A percentile compares a stretch with the other conserved stretches of the same genome.
phyloP scores from a whole-genome alignment of 2,888 invertebrate genomes.

The Heliconius sara region DNA sequence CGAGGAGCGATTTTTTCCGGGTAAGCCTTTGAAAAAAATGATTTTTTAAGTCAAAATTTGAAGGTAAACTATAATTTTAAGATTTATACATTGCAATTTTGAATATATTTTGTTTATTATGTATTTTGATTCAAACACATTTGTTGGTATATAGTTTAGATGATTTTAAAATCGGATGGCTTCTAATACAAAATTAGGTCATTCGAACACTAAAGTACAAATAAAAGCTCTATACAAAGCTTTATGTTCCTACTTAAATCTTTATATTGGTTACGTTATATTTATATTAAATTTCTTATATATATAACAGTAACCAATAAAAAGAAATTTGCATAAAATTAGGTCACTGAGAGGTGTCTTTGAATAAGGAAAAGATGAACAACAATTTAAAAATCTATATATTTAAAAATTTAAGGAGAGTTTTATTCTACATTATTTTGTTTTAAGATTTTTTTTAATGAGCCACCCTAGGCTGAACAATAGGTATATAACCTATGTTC shows the following conservation, averaged over 20 bases:
- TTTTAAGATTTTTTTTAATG: no score
- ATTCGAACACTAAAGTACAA: neutral
- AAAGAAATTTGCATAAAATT: neutral
- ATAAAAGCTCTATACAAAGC: slow-evolving; percentile 8
- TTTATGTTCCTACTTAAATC: neutral
- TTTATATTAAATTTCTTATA: neutral
- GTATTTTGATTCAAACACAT: neutral
- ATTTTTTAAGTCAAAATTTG: neutral
- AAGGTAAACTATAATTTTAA: neutral
- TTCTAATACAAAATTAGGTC: slow-evolving; percentile 9
- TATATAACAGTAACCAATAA: neutral
- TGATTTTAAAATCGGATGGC: neutral
- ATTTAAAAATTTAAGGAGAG: no score
- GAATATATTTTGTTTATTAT: neutral
- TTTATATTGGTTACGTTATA: neutral
- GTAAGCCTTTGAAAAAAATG: slow-evolving; percentile 46
- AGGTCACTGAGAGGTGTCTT: neutral
- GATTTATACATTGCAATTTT: no score
- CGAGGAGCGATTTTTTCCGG: slow-evolving; percentile 54
- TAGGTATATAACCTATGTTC: no score
- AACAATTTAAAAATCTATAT: neutral
- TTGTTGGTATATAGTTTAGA: neutral
- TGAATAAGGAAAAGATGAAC: neutral
- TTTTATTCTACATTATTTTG: no score
- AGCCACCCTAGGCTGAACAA: no score